These are phyloP conservation scores for Lasioglossum baleicum DNA, from an alignment of 1,140 invertebrate genomes.

Conservation along the genomic window DNA sequence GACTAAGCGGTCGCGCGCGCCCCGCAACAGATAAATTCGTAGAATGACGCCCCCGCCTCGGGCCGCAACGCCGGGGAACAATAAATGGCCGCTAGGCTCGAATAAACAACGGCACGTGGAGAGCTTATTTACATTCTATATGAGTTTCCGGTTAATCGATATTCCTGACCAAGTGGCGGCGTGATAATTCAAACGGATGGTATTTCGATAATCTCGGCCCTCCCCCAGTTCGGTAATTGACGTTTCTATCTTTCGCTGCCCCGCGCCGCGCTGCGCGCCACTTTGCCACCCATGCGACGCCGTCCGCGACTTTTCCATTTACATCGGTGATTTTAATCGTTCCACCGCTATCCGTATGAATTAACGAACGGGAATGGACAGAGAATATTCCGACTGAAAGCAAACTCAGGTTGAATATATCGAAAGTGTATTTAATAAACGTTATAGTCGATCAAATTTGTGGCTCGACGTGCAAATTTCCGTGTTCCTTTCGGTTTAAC, in stretches of 20 bases:
- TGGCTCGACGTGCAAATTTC: no score
- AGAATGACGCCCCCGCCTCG: conserved; percentile 41
- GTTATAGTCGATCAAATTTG: no score
- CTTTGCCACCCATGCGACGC: neutral
- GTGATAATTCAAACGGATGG: conserved; percentile 56
- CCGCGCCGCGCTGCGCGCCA: no score
- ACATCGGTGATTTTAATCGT: conserved; percentile 10
- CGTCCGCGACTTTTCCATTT: neutral
- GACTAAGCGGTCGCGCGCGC: neutral
- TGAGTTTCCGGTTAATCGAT: conserved; percentile 59
- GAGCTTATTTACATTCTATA: conserved; percentile 63
- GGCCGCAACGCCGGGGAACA: conserved; percentile 9
- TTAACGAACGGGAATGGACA: neutral
- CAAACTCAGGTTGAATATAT: neutral
- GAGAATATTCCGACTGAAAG: neutral
- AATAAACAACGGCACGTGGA: conserved; percentile 58
- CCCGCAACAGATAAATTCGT: conserved; percentile 50
- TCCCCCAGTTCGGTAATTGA: conserved; percentile 36
- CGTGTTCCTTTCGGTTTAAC: no score
- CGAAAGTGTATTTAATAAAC: no score
- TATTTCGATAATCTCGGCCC: conserved; percentile 49
- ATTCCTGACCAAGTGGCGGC: conserved; percentile 49
- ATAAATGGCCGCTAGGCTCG: conserved; percentile 57
- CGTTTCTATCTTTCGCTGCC: conserved; percentile 48
- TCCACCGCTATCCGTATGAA: neutral